phyloP scores from a whole-genome alignment of 2,888 invertebrate species.

The Sesia bembeciformis region DNA sequence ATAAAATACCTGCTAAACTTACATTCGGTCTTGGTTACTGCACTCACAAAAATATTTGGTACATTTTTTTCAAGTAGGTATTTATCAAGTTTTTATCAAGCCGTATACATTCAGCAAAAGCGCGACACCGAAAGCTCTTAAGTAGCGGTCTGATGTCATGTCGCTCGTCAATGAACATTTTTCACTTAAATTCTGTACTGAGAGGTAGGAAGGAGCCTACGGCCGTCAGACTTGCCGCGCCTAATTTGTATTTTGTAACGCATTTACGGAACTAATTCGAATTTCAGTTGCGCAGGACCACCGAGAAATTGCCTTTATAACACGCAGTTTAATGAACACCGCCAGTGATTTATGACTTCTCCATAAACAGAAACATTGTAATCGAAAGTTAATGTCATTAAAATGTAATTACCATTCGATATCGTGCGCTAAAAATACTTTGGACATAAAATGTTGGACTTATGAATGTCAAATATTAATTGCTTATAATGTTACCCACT shows the following conservation, averaged over 20 bases:
- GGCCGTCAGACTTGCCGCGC: background rate
- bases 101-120: background rate
- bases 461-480: too few relatives aligned
- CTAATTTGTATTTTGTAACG: slow-evolving; percentile 2
- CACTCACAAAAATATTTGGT: too few relatives aligned
- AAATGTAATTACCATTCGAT: slow-evolving; percentile 23
- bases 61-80: too few relatives aligned
- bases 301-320: background rate
- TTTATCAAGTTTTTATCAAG: too few relatives aligned
- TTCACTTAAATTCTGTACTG: background rate
- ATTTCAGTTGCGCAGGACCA: slow-evolving; percentile 1
- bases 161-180: slow-evolving; percentile 13
- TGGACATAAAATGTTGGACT: too few relatives aligned
- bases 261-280: slow-evolving; percentile 2
- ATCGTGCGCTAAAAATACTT: background rate
- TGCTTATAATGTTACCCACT: too few relatives aligned
- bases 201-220: background rate
- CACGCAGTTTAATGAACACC: background rate
- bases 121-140: slow-evolving; percentile 9
- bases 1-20: too few relatives aligned
- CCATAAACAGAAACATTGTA: slow-evolving; percentile 22
- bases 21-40: too few relatives aligned
- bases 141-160: slow-evolving; percentile 5
- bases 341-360: slow-evolving; percentile 19
- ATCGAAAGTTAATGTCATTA: slow-evolving; percentile 30